These are phyloP conservation scores for Julus scanicus DNA, from an alignment of 2,888 invertebrate species.

Conservation along the genomic window DNA sequence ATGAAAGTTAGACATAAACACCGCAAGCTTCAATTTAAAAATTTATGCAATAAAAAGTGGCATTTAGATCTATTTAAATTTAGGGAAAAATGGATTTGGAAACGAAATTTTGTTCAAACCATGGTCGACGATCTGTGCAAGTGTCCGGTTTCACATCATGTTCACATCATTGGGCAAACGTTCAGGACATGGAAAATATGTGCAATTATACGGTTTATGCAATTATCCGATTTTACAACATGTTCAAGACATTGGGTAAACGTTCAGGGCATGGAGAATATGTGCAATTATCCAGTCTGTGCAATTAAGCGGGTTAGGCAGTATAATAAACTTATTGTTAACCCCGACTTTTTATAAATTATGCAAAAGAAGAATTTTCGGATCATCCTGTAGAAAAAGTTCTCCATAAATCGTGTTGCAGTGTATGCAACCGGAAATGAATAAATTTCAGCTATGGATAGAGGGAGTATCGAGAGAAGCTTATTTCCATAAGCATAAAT, in stretches of 20 bases:
- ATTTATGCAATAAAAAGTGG: background rate
- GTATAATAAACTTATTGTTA: too few species aligned
- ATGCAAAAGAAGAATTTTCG: background rate
- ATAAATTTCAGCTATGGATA: constrained; percentile 2
- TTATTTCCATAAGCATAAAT: constrained; percentile 39
- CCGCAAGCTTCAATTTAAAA: background rate
- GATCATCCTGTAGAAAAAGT: background rate
- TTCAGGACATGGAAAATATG: too few species aligned
- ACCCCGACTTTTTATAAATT: background rate
- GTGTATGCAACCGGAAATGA: background rate
- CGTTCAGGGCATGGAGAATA: too few species aligned
- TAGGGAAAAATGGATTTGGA: background rate
- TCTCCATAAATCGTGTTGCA: background rate
- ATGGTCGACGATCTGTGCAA: too few species aligned
- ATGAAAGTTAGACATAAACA: background rate
- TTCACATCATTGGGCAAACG: too few species aligned
- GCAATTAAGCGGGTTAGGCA: too few species aligned
- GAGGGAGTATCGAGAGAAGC: constrained; percentile 6
- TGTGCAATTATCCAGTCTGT: too few species aligned
- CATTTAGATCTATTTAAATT: background rate
- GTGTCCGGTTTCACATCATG: too few species aligned
- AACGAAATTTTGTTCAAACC: too few species aligned
- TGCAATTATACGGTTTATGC: too few species aligned
- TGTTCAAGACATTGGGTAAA: too few species aligned
- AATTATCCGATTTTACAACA: too few species aligned